Percentiles rank a stretch among this genome's conserved stretches.
phyloP scores from a whole-genome alignment of 2,113 vertebrate genomes.

The Gracilinanus agilis region DNA sequence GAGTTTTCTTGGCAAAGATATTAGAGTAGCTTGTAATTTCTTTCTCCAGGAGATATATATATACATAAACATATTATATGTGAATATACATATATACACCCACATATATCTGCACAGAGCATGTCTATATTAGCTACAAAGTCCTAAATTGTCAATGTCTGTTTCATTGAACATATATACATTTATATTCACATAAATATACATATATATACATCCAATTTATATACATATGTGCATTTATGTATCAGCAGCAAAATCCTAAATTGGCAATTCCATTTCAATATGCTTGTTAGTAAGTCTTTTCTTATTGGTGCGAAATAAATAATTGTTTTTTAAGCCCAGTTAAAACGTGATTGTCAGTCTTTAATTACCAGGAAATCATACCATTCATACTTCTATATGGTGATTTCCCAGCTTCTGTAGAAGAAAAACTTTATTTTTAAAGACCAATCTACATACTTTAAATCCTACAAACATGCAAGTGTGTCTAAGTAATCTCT shows the following conservation, averaged over 20 bases:
- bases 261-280: background rate
- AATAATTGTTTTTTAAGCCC: background rate
- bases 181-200: background rate
- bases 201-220: background rate
- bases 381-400: background rate
- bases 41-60: background rate
- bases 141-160: background rate
- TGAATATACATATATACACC: too few relatives aligned
- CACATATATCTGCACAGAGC: too few relatives aligned
- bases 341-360: background rate
- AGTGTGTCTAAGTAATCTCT: constrained; percentile 57
- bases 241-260: background rate
- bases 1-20: background rate
- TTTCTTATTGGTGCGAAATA: background rate
- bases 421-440: constrained; percentile 10
- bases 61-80: background rate
- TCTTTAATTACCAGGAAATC: background rate
- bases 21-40: background rate
- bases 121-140: background rate
- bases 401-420: background rate
- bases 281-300: background rate
- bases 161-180: background rate
- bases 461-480: constrained; percentile 37
- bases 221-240: background rate
- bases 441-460: background rate